Percentiles rank a stretch among this genome's conserved stretches.
phyloP scores from a whole-genome alignment of 2,888 invertebrate genomes.

The Alloscopus bannaensis region DNA sequence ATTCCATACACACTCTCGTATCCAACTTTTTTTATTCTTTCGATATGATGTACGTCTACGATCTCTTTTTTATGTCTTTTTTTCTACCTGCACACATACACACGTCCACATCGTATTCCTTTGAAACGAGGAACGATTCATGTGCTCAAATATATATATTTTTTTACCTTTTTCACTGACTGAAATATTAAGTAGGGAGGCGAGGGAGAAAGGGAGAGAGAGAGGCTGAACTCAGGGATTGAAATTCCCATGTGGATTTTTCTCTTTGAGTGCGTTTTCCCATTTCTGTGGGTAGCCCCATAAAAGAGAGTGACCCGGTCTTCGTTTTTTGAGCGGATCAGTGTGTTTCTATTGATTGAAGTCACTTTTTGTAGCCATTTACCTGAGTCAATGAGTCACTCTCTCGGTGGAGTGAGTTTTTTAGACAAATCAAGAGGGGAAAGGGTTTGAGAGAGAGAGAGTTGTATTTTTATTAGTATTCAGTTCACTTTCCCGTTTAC shows the following conservation, averaged over 20 bases:
- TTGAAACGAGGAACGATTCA: too few species aligned
- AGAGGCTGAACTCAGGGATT: background rate
- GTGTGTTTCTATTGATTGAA: slow-evolving; percentile 3
- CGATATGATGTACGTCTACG: too few species aligned
- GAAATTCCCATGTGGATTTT: slow-evolving; percentile 27
- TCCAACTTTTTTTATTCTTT: too few species aligned
- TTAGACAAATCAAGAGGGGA: too few species aligned
- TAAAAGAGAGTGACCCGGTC: slow-evolving; percentile 30
- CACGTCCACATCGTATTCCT: too few species aligned
- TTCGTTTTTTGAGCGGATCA: too few species aligned
- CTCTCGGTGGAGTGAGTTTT: background rate
- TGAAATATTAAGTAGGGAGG: slow-evolving; percentile 38
- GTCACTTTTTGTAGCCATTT: background rate
- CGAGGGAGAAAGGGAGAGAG: background rate
- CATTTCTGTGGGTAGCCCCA: slow-evolving; percentile 10
- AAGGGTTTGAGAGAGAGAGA: background rate
- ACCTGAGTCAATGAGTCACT: slow-evolving; percentile 2
- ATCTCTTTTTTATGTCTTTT: too few species aligned
- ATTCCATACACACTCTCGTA: too few species aligned
- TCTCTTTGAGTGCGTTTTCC: background rate
- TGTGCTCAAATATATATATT: too few species aligned
- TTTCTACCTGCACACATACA: too few species aligned
- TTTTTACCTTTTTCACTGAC: too few species aligned
- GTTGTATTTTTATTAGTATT: background rate
- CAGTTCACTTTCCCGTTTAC: background rate